Evolutionary conservation across 2,888 invertebrate species (phyloP).

Genomic region (Oscheius myriophilus): DNA sequence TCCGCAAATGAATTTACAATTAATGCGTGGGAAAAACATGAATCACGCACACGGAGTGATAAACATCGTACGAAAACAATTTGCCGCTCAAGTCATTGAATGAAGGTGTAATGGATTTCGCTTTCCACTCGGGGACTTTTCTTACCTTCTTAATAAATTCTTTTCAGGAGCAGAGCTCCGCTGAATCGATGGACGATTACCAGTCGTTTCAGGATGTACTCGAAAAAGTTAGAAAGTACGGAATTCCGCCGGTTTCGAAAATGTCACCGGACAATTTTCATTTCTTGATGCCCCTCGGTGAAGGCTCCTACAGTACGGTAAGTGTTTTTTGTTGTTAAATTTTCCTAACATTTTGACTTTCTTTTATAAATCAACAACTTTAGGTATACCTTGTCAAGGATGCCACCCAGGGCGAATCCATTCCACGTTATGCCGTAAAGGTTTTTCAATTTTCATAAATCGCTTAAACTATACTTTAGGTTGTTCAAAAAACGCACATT

Average conservation of each 20-base stretch:
- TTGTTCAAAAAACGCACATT: slow-evolving; percentile 37
- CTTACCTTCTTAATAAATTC: too few species aligned
- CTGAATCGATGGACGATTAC: too few species aligned
- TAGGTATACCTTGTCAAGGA: slow-evolving; percentile 43
- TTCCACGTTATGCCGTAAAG: slow-evolving; percentile 40
- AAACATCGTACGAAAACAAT: too few species aligned
- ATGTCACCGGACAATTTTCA: slow-evolving; percentile 82
- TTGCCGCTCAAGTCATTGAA: too few species aligned
- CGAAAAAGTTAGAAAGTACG: neutral
- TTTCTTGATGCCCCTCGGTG: slow-evolving; percentile 93
- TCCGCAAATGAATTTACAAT: too few species aligned
- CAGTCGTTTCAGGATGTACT: neutral
- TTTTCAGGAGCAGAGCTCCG: too few species aligned
- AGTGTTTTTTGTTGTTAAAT: slow-evolving; percentile 50
- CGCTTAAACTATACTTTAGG: neutral
- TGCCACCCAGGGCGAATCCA: slow-evolving; percentile 20
- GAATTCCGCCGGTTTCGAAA: slow-evolving; percentile 1
- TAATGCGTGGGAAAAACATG: too few species aligned
- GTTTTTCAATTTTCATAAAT: slow-evolving; percentile 3
- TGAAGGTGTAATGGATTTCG: too few species aligned
- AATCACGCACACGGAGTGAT: too few species aligned
- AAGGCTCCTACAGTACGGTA: slow-evolving; percentile 94
- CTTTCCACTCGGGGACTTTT: too few species aligned
- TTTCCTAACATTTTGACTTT: neutral
- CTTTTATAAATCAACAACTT: slow-evolving; percentile 4